These are phyloP conservation scores for Emys orbicularis DNA, from an alignment of 2,797 vertebrate species.

Conservation along the genomic window DNA sequence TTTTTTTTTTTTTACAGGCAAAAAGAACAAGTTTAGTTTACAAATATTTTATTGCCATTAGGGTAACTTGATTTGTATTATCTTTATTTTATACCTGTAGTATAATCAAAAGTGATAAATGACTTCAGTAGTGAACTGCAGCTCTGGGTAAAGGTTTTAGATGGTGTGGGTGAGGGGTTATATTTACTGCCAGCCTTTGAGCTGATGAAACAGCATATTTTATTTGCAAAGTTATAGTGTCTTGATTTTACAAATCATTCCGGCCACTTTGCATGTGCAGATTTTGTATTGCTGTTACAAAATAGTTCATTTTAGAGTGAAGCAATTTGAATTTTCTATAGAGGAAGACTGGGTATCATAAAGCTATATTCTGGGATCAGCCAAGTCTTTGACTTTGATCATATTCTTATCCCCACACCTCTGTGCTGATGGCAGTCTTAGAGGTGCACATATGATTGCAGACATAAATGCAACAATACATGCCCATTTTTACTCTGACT, in stretches of 20 bases:
- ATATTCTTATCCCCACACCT: not conserved
- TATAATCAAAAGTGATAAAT: conserved; percentile 80
- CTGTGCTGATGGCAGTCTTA: not conserved
- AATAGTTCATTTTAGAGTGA: conserved; percentile 64
- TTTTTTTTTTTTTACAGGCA: conserved; percentile 71
- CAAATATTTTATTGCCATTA: conserved; percentile 81
- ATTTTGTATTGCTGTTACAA: conserved; percentile 58
- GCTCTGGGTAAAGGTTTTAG: conserved; percentile 53
- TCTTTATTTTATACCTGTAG: conserved; percentile 67
- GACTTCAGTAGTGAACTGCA: conserved; percentile 47
- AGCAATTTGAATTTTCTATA: conserved; percentile 56
- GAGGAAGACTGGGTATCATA: conserved; percentile 39
- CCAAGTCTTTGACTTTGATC: conserved; percentile 5
- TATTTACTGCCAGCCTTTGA: conserved; percentile 71
- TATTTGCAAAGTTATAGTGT: conserved; percentile 32
- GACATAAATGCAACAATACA: not conserved
- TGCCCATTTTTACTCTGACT: not conserved
- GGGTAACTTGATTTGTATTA: conserved; percentile 74
- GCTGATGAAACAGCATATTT: conserved; percentile 59
- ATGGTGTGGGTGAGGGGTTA: conserved; percentile 34
- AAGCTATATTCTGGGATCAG: not conserved
- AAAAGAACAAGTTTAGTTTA: conserved; percentile 79
- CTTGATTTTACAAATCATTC: not conserved
- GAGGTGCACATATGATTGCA: not conserved
- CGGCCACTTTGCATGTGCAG: conserved; percentile 22